Evolutionary conservation across 2,113 vertebrate genomes (phyloP), one percentile per base, ranked within the genome.

Genomic region (Tamias sibiricus): DNA sequence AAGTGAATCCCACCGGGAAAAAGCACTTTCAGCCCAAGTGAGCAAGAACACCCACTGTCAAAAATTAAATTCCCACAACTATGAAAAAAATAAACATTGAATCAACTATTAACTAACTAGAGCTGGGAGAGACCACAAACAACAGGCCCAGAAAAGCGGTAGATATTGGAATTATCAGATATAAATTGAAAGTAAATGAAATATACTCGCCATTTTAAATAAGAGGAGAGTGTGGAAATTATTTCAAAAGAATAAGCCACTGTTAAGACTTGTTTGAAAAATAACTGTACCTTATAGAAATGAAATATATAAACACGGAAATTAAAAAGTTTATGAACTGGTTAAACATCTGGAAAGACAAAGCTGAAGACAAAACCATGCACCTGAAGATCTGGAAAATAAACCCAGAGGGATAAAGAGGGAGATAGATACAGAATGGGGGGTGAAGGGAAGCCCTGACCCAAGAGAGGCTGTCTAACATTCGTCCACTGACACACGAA

Each of bases 331-430:
- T 59, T 68, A 52, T 84, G 44, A 75, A 69, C 17, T 59, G 54
- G 64, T n/a, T 69, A 96, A 76, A 87, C 17, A 68, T 52, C 59
- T 44, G 6, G 77, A 79, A 89, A 92, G n/a, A 92, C 19, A 92
- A 77, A 79, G 14, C 26, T 83, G 22, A 83, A 79, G n/a, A 30
- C 37, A 84, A 84, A 83, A 88, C 44, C 32, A 49, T 20, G 28
- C 35, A 44, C n/a, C 57, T 35, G 8, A 16, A 87, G 79, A 87
- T 2, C 13, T 75, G 40, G 47, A 66, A 37, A 72, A 79, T 30
- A 94, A 32, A 4, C 20, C 62, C 26, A n/a, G 8, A 64, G 30
- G 47, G 35, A 74, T n/a, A 24, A 81, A 57, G 32, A 92, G 7
- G 37, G 54, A 82, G 10, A n/a, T n/a, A 83, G 69, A 44, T 62